Base-by-base conservation (phyloP, 1,140 invertebrate species). In the Acromyrmex heyeri region DNA sequence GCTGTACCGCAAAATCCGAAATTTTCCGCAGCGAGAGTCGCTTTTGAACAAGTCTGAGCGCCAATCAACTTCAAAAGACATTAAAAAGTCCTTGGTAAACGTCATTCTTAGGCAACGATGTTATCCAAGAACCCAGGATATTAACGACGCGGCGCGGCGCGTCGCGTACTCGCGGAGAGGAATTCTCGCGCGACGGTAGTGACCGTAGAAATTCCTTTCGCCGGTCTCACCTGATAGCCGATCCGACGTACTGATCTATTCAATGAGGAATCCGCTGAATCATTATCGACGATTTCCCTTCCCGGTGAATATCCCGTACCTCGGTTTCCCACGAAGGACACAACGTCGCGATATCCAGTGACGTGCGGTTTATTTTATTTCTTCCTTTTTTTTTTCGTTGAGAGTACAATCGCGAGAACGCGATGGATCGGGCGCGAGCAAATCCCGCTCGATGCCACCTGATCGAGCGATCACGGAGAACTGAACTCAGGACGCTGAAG, bases 191-290 rank as follows among this genome's bases (percentile, higher is more conserved):
- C 61, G 44, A 50, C 61, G 34, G 16, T 44, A 59, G 50, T 70
- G 67, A 70, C 53, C 14, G 7, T 57, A 72, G 30, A 53, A 72
- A 70, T 72, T 82, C 53, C 78, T 82, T 82, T 82, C 78, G 67
- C 67, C 67, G 48, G 34, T 82, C 65, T 82, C 34, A 82, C 78
- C 78, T 82, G 78, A 82, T 82, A 72, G 78, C 21, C 78, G 53
- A 82, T 82, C 53, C 65, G 21, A 64, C 24, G 62, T 38, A 86
- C 53, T 57, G 82, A 85, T 78, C 73, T 85, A 77, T 75, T 77
- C 73, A 85, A 78, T 85, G n/a, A 77, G 55, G 69, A 76, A 75
- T 85, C 27, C 61, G 82, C 82, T 77, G 82, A 85, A 85, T 85
- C 69, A 85, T 76, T 76, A 59, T 85, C 24, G 76, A 44, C 44